These are phyloP conservation scores for Megaleporinus macrocephalus DNA, from an alignment of 2,113 vertebrate genomes.

Conservation along the genomic window DNA sequence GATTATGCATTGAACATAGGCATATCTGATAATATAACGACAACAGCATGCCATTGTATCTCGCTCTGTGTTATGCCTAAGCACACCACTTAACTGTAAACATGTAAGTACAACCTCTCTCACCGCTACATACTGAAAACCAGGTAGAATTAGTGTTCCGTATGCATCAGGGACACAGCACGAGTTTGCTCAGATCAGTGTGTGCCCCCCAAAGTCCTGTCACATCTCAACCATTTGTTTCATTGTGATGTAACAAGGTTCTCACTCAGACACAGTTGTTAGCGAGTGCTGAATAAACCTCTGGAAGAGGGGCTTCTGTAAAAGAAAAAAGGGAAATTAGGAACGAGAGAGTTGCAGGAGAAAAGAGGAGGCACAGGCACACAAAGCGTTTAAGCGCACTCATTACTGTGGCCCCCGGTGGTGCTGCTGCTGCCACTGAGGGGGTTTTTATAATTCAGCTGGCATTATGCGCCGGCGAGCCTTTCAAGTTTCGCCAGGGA, in stretches of 20 bases:
- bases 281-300: conserved; percentile 65
- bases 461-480: conserved; percentile 95
- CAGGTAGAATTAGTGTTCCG: not conserved
- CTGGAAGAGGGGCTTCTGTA: conserved; percentile 63
- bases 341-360: conserved; percentile 55
- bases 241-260: conserved; percentile 39
- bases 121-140: not conserved
- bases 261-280: conserved; percentile 63
- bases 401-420: conserved; percentile 88
- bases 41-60: no score
- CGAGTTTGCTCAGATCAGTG: not conserved
- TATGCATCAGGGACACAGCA: not conserved
- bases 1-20: no score
- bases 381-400: conserved; percentile 87
- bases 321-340: conserved; percentile 69
- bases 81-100: no score
- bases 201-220: not conserved
- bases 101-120: not conserved
- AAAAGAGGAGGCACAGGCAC: conserved; percentile 65
- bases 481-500: conserved; percentile 93
- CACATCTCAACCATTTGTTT: not conserved
- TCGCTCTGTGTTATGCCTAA: no score
- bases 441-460: conserved; percentile 93
- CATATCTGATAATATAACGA: no score
- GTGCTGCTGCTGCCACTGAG: conserved; percentile 83